Evolutionary conservation across 2,888 invertebrate genomes (phyloP).

Genomic region (Ennomos quercinarius): DNA sequence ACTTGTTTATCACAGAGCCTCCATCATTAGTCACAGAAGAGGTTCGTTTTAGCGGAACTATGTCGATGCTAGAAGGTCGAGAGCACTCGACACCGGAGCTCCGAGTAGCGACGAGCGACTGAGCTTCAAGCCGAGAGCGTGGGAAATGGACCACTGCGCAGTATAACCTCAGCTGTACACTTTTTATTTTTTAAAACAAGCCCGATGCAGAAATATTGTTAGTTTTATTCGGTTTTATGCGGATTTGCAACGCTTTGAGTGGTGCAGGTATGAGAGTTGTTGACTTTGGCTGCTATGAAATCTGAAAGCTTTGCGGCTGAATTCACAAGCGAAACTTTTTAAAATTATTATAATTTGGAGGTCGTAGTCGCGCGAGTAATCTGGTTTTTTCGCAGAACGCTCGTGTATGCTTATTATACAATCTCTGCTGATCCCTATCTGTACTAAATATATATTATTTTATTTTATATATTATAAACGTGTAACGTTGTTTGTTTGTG

Average conservation of each 20-base stretch:
- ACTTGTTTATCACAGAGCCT: conserved; percentile 48
- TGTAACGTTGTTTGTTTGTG: too few species aligned
- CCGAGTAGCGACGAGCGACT: conserved; percentile 60
- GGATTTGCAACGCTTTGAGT: conserved; percentile 49
- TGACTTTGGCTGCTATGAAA: conserved; percentile 4
- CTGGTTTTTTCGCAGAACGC: too few species aligned
- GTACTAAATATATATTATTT: too few species aligned
- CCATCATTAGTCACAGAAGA: conserved; percentile 40
- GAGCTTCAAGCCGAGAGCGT: conserved; percentile 54
- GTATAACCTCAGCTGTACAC: conserved; percentile 60
- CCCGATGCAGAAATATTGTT: conserved; percentile 55
- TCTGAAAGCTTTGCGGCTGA: conserved; percentile 5
- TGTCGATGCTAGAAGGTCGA: conserved; percentile 66
- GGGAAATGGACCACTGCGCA: conserved; percentile 73
- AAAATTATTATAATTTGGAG: too few species aligned
- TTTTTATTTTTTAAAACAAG: conserved; percentile 61
- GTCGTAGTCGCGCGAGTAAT: too few species aligned
- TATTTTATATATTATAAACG: too few species aligned
- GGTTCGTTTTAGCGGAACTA: conserved; percentile 47
- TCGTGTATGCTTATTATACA: too few species aligned
- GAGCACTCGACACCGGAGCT: conserved; percentile 60
- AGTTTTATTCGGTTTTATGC: conserved; percentile 49
- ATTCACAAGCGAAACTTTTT: too few species aligned
- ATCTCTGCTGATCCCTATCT: too few species aligned
- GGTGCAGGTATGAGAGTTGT: conserved; percentile 26